phyloP scores from a whole-genome alignment of 2,797 vertebrate genomes.

The Liasis olivaceus region DNA sequence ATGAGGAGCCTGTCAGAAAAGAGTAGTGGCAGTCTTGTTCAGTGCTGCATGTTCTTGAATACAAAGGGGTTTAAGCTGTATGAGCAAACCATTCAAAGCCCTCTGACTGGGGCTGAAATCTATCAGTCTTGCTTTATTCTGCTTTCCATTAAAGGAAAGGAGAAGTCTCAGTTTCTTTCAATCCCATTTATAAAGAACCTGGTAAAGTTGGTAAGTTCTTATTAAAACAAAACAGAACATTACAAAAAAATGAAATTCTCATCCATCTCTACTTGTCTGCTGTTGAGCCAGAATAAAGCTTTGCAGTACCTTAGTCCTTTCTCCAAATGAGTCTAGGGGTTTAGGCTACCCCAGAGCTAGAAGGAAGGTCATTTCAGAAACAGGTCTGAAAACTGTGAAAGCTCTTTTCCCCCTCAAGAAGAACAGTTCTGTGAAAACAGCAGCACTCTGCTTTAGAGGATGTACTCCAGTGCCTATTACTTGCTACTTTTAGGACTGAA shows the following conservation, averaged over 20 bases:
- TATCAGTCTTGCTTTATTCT: not conserved
- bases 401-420: not conserved
- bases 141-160: not conserved
- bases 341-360: not conserved
- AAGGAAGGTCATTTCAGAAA: not conserved
- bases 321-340: not conserved
- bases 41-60: not conserved
- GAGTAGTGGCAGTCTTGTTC: not conserved
- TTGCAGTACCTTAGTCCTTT: not conserved
- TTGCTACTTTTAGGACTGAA: not conserved
- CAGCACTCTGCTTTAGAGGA: not conserved
- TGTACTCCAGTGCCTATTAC: not conserved
- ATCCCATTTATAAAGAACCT: not conserved
- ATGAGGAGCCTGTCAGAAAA: not conserved
- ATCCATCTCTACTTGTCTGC: not conserved
- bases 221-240: not conserved
- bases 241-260: not conserved
- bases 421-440: not conserved
- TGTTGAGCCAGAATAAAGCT: not conserved
- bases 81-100: not conserved
- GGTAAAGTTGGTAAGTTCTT: not conserved
- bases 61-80: not conserved
- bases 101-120: not conserved
- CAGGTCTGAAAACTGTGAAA: not conserved
- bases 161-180: not conserved